Conservation (phyloP, 2,888 invertebrate species). For the Tortrix viridana region DNA sequence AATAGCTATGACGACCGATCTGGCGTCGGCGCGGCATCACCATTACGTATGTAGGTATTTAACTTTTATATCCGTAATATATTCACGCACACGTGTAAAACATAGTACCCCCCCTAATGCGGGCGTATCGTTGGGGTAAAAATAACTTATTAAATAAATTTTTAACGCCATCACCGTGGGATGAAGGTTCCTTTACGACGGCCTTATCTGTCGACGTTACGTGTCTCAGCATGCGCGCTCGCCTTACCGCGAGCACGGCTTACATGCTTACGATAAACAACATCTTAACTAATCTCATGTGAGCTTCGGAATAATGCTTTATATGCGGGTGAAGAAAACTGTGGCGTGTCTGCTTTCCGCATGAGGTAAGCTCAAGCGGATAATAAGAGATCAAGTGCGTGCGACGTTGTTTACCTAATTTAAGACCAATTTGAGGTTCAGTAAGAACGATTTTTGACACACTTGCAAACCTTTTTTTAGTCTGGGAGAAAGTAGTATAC, state of each 20-base stretch:
- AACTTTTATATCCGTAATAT: too few species aligned
- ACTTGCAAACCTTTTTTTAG: too few species aligned
- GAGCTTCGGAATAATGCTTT: slow-evolving; percentile 32
- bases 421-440: too few species aligned
- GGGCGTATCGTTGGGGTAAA: slow-evolving; percentile 2
- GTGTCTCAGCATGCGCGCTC: slow-evolving; percentile 27
- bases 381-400: slow-evolving; percentile 11
- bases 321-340: slow-evolving; percentile 30
- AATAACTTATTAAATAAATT: slow-evolving; percentile 20
- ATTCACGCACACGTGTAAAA: background rate
- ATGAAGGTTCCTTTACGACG: slow-evolving; percentile 28
- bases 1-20: too few species aligned
- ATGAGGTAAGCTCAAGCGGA: slow-evolving; percentile 14
- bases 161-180: slow-evolving; percentile 7
- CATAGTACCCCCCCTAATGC: background rate
- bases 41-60: too few species aligned
- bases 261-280: slow-evolving; percentile 35
- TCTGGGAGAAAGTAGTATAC: too few species aligned
- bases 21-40: too few species aligned
- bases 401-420: background rate
- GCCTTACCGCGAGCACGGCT: slow-evolving; percentile 26
- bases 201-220: slow-evolving; percentile 32
- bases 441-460: too few species aligned
- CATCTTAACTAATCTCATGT: slow-evolving; percentile 32
- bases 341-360: slow-evolving; percentile 15